Evolutionary conservation across 2,888 invertebrate genomes (phyloP), one percentile per base, ranked within the genome.

Genomic region (Apoda limacodes): DNA sequence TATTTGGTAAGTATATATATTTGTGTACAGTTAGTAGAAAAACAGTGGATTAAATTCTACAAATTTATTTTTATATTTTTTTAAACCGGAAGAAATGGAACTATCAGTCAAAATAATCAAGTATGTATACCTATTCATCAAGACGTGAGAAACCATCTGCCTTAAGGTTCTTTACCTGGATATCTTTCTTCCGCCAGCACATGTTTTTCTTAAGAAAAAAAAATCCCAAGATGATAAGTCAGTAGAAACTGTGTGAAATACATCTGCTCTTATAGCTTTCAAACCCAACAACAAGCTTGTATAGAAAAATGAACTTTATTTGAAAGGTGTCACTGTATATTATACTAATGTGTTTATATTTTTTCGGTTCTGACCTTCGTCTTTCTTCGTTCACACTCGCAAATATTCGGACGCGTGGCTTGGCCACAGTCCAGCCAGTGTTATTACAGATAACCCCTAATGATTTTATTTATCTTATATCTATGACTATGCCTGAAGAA

Each of bases 181-280:
- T 55, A 52, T 63, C 52, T 50, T 49, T 46, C 46, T 43, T 44
- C 50, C 48, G 52, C 54, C 42, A 55, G 61, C 74, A 74, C 64
- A 68, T 74, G 74, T 58, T 63, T 64, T 61, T 60, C 58, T 63
- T 48, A 46, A 60, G 57, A 65, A 71, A 78, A 69, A 69, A 74
- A 72, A 72, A 69, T 60, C 62, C 60, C 56, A 60, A 58, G 61
- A 69, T 61, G 68, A 65, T 66, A 72, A 74, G 68, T 74, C 67
- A 64, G 60, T 67, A 58, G 52, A 67, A 65, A 68, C 63, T 62
- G 63, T 62, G 67, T 60, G 67, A 67, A 70, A 62, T 58, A 66
- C 78, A 78, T 75, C 78, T 78, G 78, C 75, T 61, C 50, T 49
- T 27, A 34, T 27, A 34, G 33, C 43, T 28, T 32, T 30, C 41